phyloP scores from a whole-genome alignment of 2,797 vertebrate species.

The Leptodactylus fallax region DNA sequence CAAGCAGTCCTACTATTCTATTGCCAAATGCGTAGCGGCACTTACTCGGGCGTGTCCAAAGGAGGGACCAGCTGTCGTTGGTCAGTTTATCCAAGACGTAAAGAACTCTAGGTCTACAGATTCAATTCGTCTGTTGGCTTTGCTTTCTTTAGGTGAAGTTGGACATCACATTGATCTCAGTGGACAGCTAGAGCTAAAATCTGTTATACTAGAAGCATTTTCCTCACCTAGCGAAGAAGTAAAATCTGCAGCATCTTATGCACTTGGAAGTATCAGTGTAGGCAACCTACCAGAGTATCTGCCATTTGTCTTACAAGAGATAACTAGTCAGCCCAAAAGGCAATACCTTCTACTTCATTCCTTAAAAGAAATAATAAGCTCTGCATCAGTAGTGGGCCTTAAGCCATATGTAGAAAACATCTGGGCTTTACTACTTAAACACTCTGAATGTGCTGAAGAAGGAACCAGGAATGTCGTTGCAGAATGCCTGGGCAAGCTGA shows the following conservation, averaged over 20 bases:
- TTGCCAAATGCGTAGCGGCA: slow-evolving; percentile 97
- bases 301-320: slow-evolving; percentile 97
- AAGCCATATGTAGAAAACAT: slow-evolving; percentile 97
- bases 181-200: slow-evolving; percentile 94
- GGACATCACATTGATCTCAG: slow-evolving; percentile 98
- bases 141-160: slow-evolving; percentile 96
- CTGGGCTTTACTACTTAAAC: slow-evolving; percentile 94
- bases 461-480: slow-evolving; percentile 98
- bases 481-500: slow-evolving; percentile 96
- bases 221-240: slow-evolving; percentile 98
- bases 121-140: slow-evolving; percentile 93
- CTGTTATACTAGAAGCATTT: slow-evolving; percentile 96
- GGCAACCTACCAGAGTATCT: slow-evolving; percentile 97
- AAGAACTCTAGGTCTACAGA: slow-evolving; percentile 98
- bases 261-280: slow-evolving; percentile 95
- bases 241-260: slow-evolving; percentile 96
- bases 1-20: slow-evolving; percentile 99
- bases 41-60: slow-evolving; percentile 95
- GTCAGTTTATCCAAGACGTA: slow-evolving; percentile 98
- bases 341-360: slow-evolving; percentile 98
- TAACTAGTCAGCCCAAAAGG: slow-evolving; percentile 93
- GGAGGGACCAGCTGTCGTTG: slow-evolving; percentile 95
- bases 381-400: slow-evolving; percentile 90
- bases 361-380: slow-evolving; percentile 98
- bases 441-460: slow-evolving; percentile 97